Conservation (phyloP, 2,888 invertebrate species). For the Cistogaster globosa region DNA sequence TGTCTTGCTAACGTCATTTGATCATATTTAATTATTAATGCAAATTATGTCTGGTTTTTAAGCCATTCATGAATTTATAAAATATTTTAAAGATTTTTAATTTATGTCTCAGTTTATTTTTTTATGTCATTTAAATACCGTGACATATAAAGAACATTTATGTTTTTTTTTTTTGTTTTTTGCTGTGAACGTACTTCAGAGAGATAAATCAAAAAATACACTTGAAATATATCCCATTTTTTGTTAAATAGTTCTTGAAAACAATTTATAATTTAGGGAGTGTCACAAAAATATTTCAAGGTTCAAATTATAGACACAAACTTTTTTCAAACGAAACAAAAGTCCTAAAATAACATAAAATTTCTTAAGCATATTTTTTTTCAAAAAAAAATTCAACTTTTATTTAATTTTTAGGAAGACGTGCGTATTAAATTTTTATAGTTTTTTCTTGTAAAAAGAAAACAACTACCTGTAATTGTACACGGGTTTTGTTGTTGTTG, state of each 20-base stretch:
- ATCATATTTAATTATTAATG: no score
- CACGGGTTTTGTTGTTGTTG: slow-evolving; percentile 19
- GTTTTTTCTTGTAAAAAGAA: slow-evolving; percentile 8
- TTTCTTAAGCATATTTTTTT: background rate
- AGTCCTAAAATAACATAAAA: background rate
- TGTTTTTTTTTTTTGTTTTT: no score
- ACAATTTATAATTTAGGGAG: background rate
- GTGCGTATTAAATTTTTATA: slow-evolving; percentile 15
- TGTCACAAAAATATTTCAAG: background rate
- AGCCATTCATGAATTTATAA: background rate
- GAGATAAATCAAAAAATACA: background rate
- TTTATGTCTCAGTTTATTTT: background rate
- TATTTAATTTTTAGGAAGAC: slow-evolving; percentile 26
- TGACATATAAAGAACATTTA: background rate
- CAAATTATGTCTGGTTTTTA: slow-evolving; percentile 19
- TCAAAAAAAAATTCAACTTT: background rate
- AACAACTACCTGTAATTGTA: slow-evolving; percentile 46
- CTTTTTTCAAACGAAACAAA: background rate
- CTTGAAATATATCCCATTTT: background rate
- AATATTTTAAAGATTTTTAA: background rate
- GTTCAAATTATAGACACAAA: background rate
- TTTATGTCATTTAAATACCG: slow-evolving; percentile 10
- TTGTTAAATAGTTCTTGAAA: background rate
- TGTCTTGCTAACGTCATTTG: no score
- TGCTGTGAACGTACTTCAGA: no score